Evolutionary conservation across 2,797 vertebrate genomes (phyloP).

Genomic region (Ctenochaetus hawaiiensis): DNA sequence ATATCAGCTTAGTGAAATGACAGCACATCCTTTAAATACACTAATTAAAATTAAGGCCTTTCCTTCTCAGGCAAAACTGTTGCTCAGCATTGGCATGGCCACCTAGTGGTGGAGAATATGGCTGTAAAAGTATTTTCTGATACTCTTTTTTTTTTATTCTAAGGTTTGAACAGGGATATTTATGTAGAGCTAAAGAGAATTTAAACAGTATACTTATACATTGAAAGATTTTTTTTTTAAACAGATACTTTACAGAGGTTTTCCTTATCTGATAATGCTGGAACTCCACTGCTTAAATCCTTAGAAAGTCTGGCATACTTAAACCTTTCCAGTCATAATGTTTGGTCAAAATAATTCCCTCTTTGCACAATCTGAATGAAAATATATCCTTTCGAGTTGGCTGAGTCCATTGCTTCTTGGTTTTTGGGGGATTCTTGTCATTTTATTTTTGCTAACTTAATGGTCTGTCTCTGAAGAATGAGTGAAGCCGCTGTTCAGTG

Average conservation of each 20-base stretch:
- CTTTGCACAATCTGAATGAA: too few relatives aligned
- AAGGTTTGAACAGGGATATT: slow-evolving; percentile 24
- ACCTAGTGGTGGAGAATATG: slow-evolving; percentile 71
- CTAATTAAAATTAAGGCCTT: slow-evolving; percentile 43
- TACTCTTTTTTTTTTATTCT: background rate
- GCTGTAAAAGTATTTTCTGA: background rate
- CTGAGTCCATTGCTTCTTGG: too few relatives aligned
- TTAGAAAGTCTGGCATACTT: too few relatives aligned
- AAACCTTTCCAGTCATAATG: too few relatives aligned
- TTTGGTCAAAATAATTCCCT: too few relatives aligned
- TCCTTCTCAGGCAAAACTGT: slow-evolving; percentile 6
- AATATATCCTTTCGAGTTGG: too few relatives aligned
- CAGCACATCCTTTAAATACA: slow-evolving; percentile 49
- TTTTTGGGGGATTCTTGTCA: too few relatives aligned
- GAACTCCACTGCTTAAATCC: too few relatives aligned
- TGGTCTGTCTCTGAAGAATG: too few relatives aligned
- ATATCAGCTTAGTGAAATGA: slow-evolving; percentile 27
- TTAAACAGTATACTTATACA: slow-evolving; percentile 9
- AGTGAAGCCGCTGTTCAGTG: too few relatives aligned
- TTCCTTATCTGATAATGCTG: too few relatives aligned
- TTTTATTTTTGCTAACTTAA: too few relatives aligned
- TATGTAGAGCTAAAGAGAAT: slow-evolving; percentile 26
- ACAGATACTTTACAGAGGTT: slow-evolving; percentile 6
- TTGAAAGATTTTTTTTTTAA: slow-evolving; percentile 24
- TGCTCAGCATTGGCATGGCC: slow-evolving; percentile 59